Conservation (phyloP, 2,888 invertebrate genomes). For the Priocnemis perturbator region DNA sequence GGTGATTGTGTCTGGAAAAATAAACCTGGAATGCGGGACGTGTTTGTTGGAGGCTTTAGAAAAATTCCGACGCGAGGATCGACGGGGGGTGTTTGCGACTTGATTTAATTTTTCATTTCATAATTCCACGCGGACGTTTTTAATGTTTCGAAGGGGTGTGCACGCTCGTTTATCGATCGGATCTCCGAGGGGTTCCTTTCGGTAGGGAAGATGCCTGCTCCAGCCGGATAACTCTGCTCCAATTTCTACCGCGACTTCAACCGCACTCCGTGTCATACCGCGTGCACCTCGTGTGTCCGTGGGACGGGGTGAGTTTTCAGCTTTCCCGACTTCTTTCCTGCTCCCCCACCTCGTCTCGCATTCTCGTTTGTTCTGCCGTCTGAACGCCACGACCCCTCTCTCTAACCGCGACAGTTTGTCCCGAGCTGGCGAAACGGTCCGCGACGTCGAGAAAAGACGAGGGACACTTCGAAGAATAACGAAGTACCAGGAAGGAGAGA, state of each 20-base stretch:
- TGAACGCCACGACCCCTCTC: background rate
- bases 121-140: background rate
- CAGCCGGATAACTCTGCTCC: background rate
- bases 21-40: too few species aligned
- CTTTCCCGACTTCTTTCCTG: too few species aligned
- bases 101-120: background rate
- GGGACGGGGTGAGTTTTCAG: too few species aligned
- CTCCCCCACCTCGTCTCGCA: background rate
- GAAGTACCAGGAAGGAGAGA: constrained; percentile 32
- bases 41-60: background rate
- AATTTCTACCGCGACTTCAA: background rate
- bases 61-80: too few species aligned
- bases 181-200: too few species aligned
- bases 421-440: constrained; percentile 24
- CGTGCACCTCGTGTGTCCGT: too few species aligned
- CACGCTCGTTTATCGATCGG: too few species aligned
- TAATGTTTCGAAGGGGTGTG: background rate
- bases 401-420: background rate
- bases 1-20: too few species aligned
- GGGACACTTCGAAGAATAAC: constrained; percentile 49
- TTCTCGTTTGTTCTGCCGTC: background rate
- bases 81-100: too few species aligned
- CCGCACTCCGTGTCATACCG: too few species aligned
- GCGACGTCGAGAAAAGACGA: constrained; percentile 23
- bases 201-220: too few species aligned